phyloP scores from a whole-genome alignment of 2,888 invertebrate genomes.

The Smittia sp. region DNA sequence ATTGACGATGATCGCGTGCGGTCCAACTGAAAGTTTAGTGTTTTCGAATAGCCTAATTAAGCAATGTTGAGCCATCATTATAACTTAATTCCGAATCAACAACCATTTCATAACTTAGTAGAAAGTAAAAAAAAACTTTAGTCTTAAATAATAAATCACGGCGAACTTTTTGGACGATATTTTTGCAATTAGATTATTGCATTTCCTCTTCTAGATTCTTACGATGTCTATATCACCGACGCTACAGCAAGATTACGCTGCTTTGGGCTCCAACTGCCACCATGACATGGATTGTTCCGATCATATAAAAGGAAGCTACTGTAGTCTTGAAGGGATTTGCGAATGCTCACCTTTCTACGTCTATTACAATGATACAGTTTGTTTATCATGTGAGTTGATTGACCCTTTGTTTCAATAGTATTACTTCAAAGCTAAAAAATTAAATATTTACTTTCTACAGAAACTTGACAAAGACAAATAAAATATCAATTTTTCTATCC shows the following conservation, averaged over 20 bases:
- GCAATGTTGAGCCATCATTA: too few species aligned
- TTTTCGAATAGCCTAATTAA: too few species aligned
- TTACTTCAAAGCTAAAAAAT: not conserved
- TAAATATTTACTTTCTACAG: conserved; percentile 16
- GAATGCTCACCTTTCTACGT: conserved; percentile 81
- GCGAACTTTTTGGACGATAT: too few species aligned
- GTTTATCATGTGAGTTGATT: conserved; percentile 74
- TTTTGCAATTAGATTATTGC: too few species aligned
- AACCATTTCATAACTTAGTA: too few species aligned
- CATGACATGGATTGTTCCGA: conserved; percentile 55
- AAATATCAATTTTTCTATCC: not conserved
- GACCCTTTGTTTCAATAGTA: not conserved
- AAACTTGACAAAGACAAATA: not conserved
- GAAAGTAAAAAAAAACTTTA: too few species aligned
- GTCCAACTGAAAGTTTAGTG: too few species aligned
- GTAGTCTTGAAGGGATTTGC: conserved; percentile 63
- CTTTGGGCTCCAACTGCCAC: conserved; percentile 52
- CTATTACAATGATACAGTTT: conserved; percentile 71
- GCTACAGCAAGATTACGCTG: conserved; percentile 40
- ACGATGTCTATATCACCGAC: not conserved
- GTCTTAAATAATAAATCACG: too few species aligned
- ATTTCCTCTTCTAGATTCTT: not conserved
- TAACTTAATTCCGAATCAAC: too few species aligned
- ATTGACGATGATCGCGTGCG: too few species aligned
- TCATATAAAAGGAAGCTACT: conserved; percentile 53